These are phyloP conservation scores for Lathamus discolor DNA, from an alignment of 2,113 vertebrate species.

Conservation along the genomic window DNA sequence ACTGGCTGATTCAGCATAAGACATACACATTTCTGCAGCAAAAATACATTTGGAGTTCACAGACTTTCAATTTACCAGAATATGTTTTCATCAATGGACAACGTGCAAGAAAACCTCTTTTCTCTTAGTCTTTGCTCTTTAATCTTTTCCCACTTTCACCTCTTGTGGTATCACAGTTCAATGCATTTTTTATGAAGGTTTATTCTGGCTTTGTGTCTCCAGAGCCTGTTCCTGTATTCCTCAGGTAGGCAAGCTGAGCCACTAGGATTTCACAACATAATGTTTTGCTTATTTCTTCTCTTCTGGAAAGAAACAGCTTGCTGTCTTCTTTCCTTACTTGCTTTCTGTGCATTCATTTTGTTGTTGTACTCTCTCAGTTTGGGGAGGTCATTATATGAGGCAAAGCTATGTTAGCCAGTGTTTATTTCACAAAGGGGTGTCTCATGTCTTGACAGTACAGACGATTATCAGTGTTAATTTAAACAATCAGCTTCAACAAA, in stretches of 20 bases:
- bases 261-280: not conserved
- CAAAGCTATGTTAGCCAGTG: not conserved
- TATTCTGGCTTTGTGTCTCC: not conserved
- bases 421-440: not conserved
- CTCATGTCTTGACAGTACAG: not conserved
- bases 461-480: not conserved
- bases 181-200: not conserved
- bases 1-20: not conserved
- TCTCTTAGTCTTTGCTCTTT: not conserved
- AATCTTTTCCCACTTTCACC: not conserved
- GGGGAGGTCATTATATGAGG: not conserved
- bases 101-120: not conserved
- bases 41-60: not conserved
- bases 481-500: not conserved
- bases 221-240: not conserved
- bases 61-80: not conserved
- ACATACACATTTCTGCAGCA: not conserved
- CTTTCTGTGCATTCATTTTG: not conserved
- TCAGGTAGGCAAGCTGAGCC: not conserved
- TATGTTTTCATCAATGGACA: not conserved
- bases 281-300: not conserved
- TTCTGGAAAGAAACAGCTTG: not conserved
- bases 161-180: not conserved
- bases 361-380: not conserved
- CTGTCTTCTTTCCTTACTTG: not conserved